Conservation (phyloP, 2,888 invertebrate genomes). For the Mythimna impura region DNA sequence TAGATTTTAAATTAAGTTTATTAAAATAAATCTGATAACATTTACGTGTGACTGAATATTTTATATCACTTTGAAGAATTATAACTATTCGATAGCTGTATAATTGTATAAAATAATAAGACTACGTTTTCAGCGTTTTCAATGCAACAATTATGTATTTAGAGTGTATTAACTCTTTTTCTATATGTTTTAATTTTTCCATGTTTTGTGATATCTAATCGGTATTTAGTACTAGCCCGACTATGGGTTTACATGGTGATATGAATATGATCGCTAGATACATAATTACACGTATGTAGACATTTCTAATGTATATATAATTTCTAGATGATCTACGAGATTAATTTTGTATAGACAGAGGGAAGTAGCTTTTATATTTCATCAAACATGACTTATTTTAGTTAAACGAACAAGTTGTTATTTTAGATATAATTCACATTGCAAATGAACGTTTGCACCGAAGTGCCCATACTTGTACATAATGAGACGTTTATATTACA, state of each 20-base stretch:
- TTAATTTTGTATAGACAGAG: slow-evolving; percentile 68
- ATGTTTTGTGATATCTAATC: slow-evolving; percentile 70
- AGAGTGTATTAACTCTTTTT: slow-evolving; percentile 44
- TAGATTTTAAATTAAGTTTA: slow-evolving; percentile 70
- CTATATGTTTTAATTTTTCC: slow-evolving; percentile 49
- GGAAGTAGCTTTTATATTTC: slow-evolving; percentile 65
- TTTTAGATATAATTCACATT: slow-evolving; percentile 62
- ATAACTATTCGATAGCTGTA: slow-evolving; percentile 64
- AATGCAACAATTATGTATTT: slow-evolving; percentile 60
- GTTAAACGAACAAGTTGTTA: slow-evolving; percentile 64
- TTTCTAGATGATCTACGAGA: slow-evolving; percentile 65
- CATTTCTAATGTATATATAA: slow-evolving; percentile 68
- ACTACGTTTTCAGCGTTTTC: slow-evolving; percentile 36
- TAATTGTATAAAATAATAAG: slow-evolving; percentile 51
- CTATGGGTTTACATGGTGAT: slow-evolving; percentile 47
- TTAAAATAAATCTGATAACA: slow-evolving; percentile 70
- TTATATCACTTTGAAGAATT: slow-evolving; percentile 65
- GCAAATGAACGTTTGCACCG: slow-evolving; percentile 78
- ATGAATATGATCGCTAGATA: slow-evolving; percentile 56
- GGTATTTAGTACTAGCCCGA: slow-evolving; percentile 63
- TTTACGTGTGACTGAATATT: slow-evolving; percentile 75
- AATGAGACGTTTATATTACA: slow-evolving; percentile 65
- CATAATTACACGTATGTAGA: slow-evolving; percentile 59
- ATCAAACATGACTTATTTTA: slow-evolving; percentile 71
- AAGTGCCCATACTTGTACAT: slow-evolving; percentile 81